phyloP scores from a whole-genome alignment of 2,113 vertebrate species.

The Indicator indicator region DNA sequence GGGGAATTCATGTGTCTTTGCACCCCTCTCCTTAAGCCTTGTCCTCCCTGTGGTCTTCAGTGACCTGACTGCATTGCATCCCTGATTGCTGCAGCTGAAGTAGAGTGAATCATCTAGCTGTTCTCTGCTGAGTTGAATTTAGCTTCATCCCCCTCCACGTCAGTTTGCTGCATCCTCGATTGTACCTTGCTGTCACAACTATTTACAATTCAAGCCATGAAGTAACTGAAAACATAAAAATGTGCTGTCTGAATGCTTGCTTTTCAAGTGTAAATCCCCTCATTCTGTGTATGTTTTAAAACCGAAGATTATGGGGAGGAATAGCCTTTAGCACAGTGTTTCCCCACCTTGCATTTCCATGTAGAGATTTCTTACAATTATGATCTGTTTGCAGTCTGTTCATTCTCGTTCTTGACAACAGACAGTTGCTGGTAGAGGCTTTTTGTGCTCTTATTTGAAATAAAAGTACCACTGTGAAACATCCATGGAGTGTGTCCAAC shows the following conservation, averaged over 20 bases:
- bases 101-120: background rate
- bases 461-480: background rate
- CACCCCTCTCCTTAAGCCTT: background rate
- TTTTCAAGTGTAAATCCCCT: background rate
- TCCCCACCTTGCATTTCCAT: background rate
- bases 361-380: background rate
- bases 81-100: background rate
- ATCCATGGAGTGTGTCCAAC: background rate
- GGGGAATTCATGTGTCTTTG: background rate
- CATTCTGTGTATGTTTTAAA: background rate
- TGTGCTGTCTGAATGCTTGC: background rate
- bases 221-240: background rate
- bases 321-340: background rate
- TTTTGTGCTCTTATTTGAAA: background rate
- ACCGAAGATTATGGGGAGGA: background rate
- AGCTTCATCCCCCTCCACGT: background rate
- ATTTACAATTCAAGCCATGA: background rate
- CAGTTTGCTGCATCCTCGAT: background rate
- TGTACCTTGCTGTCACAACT: background rate
- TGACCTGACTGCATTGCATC: background rate
- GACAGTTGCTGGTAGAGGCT: background rate
- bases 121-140: background rate
- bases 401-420: background rate
- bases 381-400: background rate
- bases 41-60: background rate